Conservation (phyloP, 2,888 invertebrate genomes). For the Patella ulyssiponensis region DNA sequence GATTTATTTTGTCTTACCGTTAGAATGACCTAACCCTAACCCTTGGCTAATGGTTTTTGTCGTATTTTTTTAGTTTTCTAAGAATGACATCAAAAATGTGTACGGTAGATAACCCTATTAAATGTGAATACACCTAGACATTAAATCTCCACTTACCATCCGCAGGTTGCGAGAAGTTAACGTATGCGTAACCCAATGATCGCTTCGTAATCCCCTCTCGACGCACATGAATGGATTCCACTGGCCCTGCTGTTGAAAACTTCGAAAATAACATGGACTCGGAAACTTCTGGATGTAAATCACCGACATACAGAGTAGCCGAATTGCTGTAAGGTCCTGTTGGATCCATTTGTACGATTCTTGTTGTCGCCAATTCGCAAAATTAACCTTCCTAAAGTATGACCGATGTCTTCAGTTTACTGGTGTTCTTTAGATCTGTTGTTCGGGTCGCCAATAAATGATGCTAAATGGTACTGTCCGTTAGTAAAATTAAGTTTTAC, state of each 20-base stretch:
- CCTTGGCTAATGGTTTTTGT: no score
- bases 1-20: no score
- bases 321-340: slow-evolving; percentile 67
- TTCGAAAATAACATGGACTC: slow-evolving; percentile 99
- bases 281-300: slow-evolving; percentile 97
- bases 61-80: no score
- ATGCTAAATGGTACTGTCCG: slow-evolving; percentile 45
- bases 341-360: slow-evolving; percentile 50
- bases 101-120: background rate
- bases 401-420: slow-evolving; percentile 31
- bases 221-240: slow-evolving; percentile 98
- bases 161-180: slow-evolving; percentile 99
- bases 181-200: slow-evolving; percentile 99
- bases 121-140: background rate
- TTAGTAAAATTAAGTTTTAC: slow-evolving; percentile 53
- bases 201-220: slow-evolving; percentile 97
- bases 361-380: slow-evolving; percentile 27
- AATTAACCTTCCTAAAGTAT: slow-evolving; percentile 27
- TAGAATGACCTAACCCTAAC: no score
- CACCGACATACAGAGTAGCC: slow-evolving; percentile 98
- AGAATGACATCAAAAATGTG: no score
- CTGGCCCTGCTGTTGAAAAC: slow-evolving; percentile 98
- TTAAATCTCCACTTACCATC: slow-evolving; percentile 85
- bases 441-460: slow-evolving; percentile 30
- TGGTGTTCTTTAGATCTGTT: slow-evolving; percentile 30